phyloP scores from a whole-genome alignment of 2,113 vertebrate species.

The Macaca mulatta region DNA sequence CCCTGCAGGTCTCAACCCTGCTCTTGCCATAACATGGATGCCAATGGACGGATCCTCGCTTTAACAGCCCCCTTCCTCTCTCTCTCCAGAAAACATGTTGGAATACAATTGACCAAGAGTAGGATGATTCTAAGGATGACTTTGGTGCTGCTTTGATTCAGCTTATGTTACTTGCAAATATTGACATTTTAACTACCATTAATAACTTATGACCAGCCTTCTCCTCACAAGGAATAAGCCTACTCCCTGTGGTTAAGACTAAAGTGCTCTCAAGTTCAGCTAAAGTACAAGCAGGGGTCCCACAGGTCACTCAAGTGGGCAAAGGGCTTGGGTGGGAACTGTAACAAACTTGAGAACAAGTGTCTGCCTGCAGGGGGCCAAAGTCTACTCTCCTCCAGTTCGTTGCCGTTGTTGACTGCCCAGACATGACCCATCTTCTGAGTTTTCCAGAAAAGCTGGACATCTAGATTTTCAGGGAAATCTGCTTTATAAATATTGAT shows the following conservation, averaged over 20 bases:
- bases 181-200: neutral
- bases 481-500: neutral
- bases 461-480: neutral
- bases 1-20: neutral
- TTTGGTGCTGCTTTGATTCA: neutral
- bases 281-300: neutral
- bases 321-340: neutral
- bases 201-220: neutral
- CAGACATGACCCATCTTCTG: neutral
- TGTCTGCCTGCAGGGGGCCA: neutral
- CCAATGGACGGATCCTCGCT: neutral
- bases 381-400: neutral
- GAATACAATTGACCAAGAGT: neutral
- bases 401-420: rapidly evolving
- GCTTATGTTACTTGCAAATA: neutral
- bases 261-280: neutral
- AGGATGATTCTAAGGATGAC: neutral
- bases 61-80: neutral
- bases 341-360: neutral
- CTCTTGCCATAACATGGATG: neutral
- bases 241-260: neutral
- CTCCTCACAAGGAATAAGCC: neutral
- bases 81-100: neutral
- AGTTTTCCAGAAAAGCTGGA: neutral
- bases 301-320: too few species aligned